A percentile compares a stretch with the other conserved stretches of the same genome.
Conservation (phyloP, 64 coral and sea anemone species). For the Porites australiensis region DNA sequence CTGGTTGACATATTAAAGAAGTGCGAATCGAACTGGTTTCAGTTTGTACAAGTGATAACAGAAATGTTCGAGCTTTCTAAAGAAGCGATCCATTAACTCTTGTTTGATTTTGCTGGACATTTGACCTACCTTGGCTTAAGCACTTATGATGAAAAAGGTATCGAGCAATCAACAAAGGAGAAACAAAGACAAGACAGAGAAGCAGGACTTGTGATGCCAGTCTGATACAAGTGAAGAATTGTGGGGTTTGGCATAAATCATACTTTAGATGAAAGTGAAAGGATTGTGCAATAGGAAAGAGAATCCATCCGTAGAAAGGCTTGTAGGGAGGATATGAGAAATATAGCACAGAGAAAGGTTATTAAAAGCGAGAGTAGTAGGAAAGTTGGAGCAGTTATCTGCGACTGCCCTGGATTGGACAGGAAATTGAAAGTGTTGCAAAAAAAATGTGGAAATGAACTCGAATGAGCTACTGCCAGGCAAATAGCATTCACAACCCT, state of each 20-base stretch:
- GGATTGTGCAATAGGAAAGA: conserved; percentile 64
- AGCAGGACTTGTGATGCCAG: conserved; percentile 47
- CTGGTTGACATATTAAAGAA: conserved; percentile 58
- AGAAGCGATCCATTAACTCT: conserved; percentile 55
- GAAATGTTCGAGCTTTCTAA: conserved; percentile 63
- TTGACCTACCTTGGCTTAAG: conserved; percentile 59
- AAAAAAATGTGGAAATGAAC: too few relatives aligned
- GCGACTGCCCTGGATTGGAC: conserved; percentile 64
- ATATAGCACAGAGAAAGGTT: conserved; percentile 47
- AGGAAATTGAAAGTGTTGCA: conserved; percentile 51
- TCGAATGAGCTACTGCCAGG: too few relatives aligned
- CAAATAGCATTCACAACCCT: too few relatives aligned
- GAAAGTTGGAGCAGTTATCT: conserved; percentile 54
- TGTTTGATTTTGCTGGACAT: conserved; percentile 70
- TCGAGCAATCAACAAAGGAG: conserved; percentile 66
- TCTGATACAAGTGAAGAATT: conserved; percentile 65
- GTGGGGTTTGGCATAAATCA: conserved; percentile 47
- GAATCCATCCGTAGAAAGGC: conserved; percentile 62
- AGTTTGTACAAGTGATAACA: conserved; percentile 58
- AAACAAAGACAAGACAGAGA: conserved; percentile 38
- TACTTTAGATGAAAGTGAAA: conserved; percentile 69
- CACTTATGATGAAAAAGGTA: conserved; percentile 43
- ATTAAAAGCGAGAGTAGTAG: conserved; percentile 53
- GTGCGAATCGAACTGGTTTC: conserved; percentile 69
- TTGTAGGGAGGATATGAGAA: conserved; percentile 53